A percentile compares a stretch with the other conserved stretches of the same genome.
Evolutionary conservation across 2,888 invertebrate genomes (phyloP).

Genomic region (Latrodectus elegans): DNA sequence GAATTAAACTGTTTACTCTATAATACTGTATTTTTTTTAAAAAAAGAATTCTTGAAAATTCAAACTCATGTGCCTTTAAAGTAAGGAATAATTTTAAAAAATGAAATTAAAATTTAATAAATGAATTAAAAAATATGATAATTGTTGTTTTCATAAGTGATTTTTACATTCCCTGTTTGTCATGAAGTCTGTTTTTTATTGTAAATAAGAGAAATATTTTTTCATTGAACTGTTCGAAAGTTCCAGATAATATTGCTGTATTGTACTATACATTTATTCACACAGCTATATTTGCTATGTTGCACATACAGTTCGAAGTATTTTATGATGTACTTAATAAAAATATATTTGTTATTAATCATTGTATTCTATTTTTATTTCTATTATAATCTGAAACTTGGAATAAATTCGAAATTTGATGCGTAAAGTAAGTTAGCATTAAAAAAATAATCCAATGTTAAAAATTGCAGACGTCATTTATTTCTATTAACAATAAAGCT

Average conservation of each 20-base stretch:
- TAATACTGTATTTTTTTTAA: too few species aligned
- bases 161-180: slow-evolving; percentile 41
- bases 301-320: slow-evolving; percentile 26
- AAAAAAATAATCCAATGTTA: too few species aligned
- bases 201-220: slow-evolving; percentile 64
- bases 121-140: too few species aligned
- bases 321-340: slow-evolving; percentile 25
- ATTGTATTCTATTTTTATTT: background rate
- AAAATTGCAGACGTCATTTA: too few species aligned
- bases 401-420: background rate
- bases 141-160: background rate
- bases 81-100: too few species aligned
- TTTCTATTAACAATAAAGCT: too few species aligned
- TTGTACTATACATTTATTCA: slow-evolving; percentile 38
- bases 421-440: too few species aligned
- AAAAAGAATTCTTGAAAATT: too few species aligned
- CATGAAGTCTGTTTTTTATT: slow-evolving; percentile 15
- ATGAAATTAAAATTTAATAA: too few species aligned
- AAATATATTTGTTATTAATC: slow-evolving; percentile 25
- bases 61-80: too few species aligned
- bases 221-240: slow-evolving; percentile 16
- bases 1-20: too few species aligned
- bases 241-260: slow-evolving; percentile 17
- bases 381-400: background rate
- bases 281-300: slow-evolving; percentile 14